Evolutionary conservation across 2,797 vertebrate species (phyloP).

Genomic region (Danio tinwini): DNA sequence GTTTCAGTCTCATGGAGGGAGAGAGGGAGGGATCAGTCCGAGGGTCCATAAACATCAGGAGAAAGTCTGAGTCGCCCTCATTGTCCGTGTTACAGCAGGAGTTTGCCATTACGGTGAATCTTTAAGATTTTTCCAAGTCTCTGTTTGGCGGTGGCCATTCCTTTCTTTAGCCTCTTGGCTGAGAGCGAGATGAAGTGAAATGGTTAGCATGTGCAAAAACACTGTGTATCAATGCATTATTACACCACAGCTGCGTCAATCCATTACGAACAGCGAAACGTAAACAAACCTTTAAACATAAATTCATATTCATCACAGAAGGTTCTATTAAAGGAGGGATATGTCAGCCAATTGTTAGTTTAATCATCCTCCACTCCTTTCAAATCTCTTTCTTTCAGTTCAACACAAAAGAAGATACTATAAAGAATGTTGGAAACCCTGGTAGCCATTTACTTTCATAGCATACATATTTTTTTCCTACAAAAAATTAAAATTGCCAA

Average conservation of each 20-base stretch:
- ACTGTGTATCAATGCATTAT: background rate
- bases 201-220: conserved; percentile 40
- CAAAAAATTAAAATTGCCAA: too few relatives aligned
- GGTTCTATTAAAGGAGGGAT: too few relatives aligned
- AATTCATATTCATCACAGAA: background rate
- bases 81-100: conserved; percentile 89
- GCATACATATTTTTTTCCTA: too few relatives aligned
- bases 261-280: conserved; percentile 41
- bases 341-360: too few relatives aligned
- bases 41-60: conserved; percentile 66
- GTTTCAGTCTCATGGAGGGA: conserved; percentile 74
- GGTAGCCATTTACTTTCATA: too few relatives aligned
- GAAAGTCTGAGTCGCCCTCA: conserved; percentile 70
- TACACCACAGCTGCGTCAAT: conserved; percentile 42
- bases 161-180: conserved; percentile 99
- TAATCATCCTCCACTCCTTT: too few relatives aligned
- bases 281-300: conserved; percentile 21
- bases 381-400: too few relatives aligned
- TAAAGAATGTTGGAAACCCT: too few relatives aligned
- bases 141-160: conserved; percentile 99
- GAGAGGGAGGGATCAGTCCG: conserved; percentile 66
- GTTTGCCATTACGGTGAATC: conserved; percentile 98
- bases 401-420: too few relatives aligned
- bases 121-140: conserved; percentile 99
- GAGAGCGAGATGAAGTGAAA: conserved; percentile 44